These are phyloP conservation scores for Stictocephala bisonia DNA, from an alignment of 2,888 invertebrate genomes.

Conservation along the genomic window DNA sequence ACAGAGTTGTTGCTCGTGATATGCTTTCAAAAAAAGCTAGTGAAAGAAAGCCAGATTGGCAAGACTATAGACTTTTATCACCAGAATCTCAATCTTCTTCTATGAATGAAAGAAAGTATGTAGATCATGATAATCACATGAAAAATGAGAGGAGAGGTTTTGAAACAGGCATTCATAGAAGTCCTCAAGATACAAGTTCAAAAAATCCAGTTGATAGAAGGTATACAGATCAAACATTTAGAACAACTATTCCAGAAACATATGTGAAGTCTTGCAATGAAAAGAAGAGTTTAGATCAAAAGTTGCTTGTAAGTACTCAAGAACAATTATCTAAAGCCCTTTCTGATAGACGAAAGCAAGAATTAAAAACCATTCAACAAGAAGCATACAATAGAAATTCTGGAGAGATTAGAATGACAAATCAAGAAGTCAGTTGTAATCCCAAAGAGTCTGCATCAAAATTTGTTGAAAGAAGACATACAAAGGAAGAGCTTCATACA, in stretches of 20 bases:
- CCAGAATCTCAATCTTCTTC: background rate
- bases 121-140: background rate
- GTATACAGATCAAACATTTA: background rate
- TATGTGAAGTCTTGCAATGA: background rate
- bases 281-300: background rate
- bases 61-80: background rate
- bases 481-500: background rate
- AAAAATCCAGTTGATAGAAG: background rate
- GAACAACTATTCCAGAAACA: background rate
- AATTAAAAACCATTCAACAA: background rate
- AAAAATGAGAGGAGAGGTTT: background rate
- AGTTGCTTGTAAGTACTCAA: background rate
- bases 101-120: constrained; percentile 11
- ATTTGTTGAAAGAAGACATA: background rate
- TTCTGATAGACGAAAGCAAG: background rate
- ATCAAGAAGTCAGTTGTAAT: background rate
- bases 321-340: background rate
- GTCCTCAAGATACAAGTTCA: background rate
- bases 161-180: background rate
- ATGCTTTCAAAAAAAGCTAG: background rate
- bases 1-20: background rate
- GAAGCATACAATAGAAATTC: background rate
- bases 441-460: constrained; percentile 1
- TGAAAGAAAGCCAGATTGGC: background rate
- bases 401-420: background rate